These are phyloP conservation scores for Diplolepis rosae DNA, from an alignment of 2,888 invertebrate species.

Conservation along the genomic window DNA sequence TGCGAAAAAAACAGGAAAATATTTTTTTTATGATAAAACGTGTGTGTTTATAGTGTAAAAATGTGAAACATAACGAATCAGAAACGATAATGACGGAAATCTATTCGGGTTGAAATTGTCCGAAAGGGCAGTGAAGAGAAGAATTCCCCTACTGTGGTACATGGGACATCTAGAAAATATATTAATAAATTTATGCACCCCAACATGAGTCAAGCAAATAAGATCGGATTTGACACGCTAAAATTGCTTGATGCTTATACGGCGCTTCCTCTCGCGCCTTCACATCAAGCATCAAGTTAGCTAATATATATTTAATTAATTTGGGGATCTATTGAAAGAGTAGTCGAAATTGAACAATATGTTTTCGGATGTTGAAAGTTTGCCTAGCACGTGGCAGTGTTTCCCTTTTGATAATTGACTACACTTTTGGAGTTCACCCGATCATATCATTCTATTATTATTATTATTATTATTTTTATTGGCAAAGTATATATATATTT, in stretches of 20 bases:
- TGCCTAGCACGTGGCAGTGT: conserved; percentile 12
- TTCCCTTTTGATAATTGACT: conserved; percentile 8
- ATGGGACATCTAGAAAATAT: conserved; percentile 38
- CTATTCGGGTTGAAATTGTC: conserved; percentile 45
- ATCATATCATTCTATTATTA: neutral
- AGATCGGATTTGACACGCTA: conserved; percentile 63
- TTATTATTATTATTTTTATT: no score
- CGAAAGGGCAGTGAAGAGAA: conserved; percentile 32
- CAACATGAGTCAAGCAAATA: conserved; percentile 57
- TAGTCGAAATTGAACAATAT: conserved; percentile 52
- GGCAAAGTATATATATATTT: no score
- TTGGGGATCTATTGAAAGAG: conserved; percentile 52
- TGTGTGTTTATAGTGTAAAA: conserved; percentile 18
- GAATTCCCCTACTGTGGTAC: conserved; percentile 40
- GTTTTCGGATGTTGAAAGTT: conserved; percentile 36
- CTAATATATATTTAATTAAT: conserved; percentile 73
- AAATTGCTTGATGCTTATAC: conserved; percentile 57
- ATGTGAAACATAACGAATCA: neutral
- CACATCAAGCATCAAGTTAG: conserved; percentile 60
- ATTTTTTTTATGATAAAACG: no score
- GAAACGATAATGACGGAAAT: conserved; percentile 40
- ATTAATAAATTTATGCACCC: conserved; percentile 70
- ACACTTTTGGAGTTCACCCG: conserved; percentile 2
- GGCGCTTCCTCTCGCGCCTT: conserved; percentile 43
- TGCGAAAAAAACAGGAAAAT: no score